Base-by-base conservation (phyloP, 2,113 vertebrate genomes). In the Charadrius vociferus region DNA sequence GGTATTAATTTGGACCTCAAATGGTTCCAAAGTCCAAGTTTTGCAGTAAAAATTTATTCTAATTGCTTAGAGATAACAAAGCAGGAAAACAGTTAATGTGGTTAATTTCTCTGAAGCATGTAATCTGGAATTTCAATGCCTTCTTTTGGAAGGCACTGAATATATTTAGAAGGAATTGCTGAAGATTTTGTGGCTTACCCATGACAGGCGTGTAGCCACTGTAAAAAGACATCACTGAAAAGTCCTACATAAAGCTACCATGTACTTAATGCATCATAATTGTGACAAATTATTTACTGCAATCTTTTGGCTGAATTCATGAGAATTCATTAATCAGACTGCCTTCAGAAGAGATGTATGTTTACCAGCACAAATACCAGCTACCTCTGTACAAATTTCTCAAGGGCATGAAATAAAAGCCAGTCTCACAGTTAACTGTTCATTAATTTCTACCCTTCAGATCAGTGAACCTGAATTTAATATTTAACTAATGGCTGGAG, bases 281-380 rank as follows among this genome's bases (percentile, higher is more conserved):
- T 83, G 32, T 68, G 30, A 94, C 70, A 90, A 78, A 22, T 61
- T 81, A 81, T 58, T 88, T 80, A 86, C 55, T 67, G 41, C 18
- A 81, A 49, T 55, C 52, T 68, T 88, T 47, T 37, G 9, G 32
- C 9, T 68, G 67, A 91, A 92, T 68, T 71, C 0, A 47, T 50
- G 17, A 80, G 32, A 72, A 80, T 59, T 68, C 47, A 80, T 75
- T 86, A 83, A 55, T 71, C 47, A 77, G 49, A 80, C 15, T 65
- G 71, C 30, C 14, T 71, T 70, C 19, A 81, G 24, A 72, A 58
- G 41, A 82, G 7, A 63, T 27, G 18, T 43, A 24, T 78, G 23
- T 56, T 85, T 92, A 81, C 53, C 29, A 59, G 58, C 66, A 90
- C 29, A 79, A 85, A 81, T 34, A 67, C 10, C 81, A 95, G 20